Conservation (phyloP, 2,888 invertebrate species). For the Aproaerema taeniolella region DNA sequence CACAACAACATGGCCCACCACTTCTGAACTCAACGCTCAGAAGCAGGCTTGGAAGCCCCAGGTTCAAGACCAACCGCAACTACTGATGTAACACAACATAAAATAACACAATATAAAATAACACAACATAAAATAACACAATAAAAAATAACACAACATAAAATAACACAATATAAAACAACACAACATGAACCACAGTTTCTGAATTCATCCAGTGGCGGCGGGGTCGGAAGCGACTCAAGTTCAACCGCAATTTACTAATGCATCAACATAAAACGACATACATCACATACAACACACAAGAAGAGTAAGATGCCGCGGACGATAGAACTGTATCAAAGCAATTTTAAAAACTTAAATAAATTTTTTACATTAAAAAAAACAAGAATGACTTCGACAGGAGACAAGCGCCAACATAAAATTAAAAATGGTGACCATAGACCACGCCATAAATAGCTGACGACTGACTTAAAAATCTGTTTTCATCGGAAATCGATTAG, state of each 20-base stretch:
- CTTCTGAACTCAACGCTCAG: no score
- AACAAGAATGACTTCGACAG: no score
- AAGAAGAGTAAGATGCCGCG: no score
- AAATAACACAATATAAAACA: slow-evolving; percentile 76
- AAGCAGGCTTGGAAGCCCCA: slow-evolving; percentile 18
- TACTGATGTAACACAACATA: slow-evolving; percentile 37
- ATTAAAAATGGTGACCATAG: no score
- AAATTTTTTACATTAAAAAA: no score
- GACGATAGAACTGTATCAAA: no score
- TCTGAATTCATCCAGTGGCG: slow-evolving; percentile 81
- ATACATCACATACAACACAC: slow-evolving; percentile 72
- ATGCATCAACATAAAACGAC: slow-evolving; percentile 29
- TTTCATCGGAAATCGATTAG: no score
- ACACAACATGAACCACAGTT: slow-evolving; percentile 95
- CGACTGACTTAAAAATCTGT: no score
- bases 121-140: slow-evolving; percentile 85
- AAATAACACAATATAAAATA: slow-evolving; percentile 95
- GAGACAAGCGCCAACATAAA: no score
- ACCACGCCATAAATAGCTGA: no score
- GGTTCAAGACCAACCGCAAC: slow-evolving; percentile 43
- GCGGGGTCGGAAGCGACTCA: slow-evolving; percentile 44
- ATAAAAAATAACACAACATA: slow-evolving; percentile 84
- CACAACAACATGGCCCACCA: slow-evolving; percentile 77
- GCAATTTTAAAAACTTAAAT: no score
- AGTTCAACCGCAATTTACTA: slow-evolving; percentile 41